Evolutionary conservation across 2,113 vertebrate species (phyloP), one percentile per base, ranked within the genome.

Genomic region (Pardalotus punctatus): DNA sequence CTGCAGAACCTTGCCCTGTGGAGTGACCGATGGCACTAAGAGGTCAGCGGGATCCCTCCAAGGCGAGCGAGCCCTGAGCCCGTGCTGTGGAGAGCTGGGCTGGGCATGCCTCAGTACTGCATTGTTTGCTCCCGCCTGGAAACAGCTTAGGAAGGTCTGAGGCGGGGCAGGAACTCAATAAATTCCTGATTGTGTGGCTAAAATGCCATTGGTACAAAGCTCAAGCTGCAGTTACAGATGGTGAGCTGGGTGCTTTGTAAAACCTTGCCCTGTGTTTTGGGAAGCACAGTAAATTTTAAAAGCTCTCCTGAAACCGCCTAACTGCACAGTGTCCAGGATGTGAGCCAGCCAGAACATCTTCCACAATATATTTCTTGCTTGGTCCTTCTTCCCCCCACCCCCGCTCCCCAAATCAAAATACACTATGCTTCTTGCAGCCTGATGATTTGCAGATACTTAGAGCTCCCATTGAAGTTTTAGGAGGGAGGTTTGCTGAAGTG

Each of bases 1-100:
- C 64, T 28, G 51, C 24, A 35, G 60, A 33, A 47, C 22, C 57
- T 38, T 13, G 48, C 0, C 0, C 13, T 40, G 20, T 35, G n/a
- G 29, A 14, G 43, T 36, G 28, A 58, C 16, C 1, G 0, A 29
- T 5, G 0, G 45, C 2, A 2, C 47, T 12, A 3, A 70, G 47
- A 47, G 43, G 29, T 62, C 22, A 7, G 36, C 0, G 1, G 53
- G 45, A 53, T 45, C 57, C 45, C 43, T 31, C 1, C 0, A 16
- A 50, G 36, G 28, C 0, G 0, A 74, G 29, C 1, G 0, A 85
- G 29, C 33, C 57, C 1, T 1, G 0, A 85, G 29, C 33, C 57
- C 1, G 0, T 42, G 69, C 38, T 61, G 67, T 1, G 3, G 42
- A 23, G 43, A 67, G 61, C 35, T 35, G 57, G 20, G 29, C 73